Evolutionary conservation across 2,797 vertebrate species (phyloP), one percentile per base, ranked within the genome.

Genomic region (Melanotaenia pygmaea): DNA sequence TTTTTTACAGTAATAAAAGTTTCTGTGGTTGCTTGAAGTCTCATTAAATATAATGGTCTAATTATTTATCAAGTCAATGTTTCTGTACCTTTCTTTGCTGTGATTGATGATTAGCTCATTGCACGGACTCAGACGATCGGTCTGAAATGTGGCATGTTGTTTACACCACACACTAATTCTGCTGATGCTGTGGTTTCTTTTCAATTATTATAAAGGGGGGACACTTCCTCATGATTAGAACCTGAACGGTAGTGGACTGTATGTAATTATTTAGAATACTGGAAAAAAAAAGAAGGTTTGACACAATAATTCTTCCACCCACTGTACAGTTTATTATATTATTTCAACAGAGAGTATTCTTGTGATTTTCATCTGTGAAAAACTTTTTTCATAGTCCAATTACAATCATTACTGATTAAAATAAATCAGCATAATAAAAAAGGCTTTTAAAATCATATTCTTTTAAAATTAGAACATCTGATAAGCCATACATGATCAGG

Each of bases 311-410:
- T 63, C 68, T 26, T 72, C 26, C 67, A 79, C 67, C 47, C 68
- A 64, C 63, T 64, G 53, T 51, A 83, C 60, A 77, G 54, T 92
- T 88, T 87, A 88, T 86, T 86, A 56, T 79, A 34, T 2, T 76
- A n/a, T 80, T 83, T 75, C 12, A 71, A 81, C 64, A 80, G 64
- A 4, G 34, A 79, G 18, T 63, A 64, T 83, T 83, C 80, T 81
- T 89, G 84, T 77, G 13, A 0, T 82, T 86, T 71, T 50, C 60
- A 32, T 72, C 59, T 70, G 12, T 69, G 62, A 76, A 70, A 69
- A 78, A 72, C 22, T 50, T 38, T 53, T 53, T 59, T 62, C 69
- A 79, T 47, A 38, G 74, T 77, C 57, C 26, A 37, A 57, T 64
- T 72, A 86, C 70, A 81, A 59, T 68, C 70, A 59, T 53, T 53